phyloP scores from a whole-genome alignment of 2,113 vertebrate genomes.

The Serilophus lunatus region DNA sequence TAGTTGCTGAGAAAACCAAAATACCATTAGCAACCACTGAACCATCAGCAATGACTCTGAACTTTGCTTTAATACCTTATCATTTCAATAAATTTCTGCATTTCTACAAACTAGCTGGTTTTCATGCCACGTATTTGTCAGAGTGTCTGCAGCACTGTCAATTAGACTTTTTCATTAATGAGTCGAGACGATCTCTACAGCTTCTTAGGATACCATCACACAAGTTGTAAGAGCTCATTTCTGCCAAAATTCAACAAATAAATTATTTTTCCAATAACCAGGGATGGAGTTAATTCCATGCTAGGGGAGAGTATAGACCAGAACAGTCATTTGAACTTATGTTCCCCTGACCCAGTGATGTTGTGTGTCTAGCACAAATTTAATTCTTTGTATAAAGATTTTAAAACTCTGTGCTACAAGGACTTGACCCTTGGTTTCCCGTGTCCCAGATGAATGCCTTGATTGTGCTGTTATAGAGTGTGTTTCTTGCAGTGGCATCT shows the following conservation, averaged over 20 bases:
- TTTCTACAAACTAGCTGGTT: neutral
- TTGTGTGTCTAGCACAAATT: neutral
- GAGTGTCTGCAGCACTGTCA: neutral
- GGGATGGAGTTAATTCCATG: neutral
- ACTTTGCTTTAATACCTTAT: neutral
- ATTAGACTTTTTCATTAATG: neutral
- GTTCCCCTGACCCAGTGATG: neutral
- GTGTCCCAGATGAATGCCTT: neutral
- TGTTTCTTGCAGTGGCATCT: conserved; percentile 9
- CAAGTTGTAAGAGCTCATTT: neutral
- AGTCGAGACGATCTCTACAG: neutral
- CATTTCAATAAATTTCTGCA: neutral
- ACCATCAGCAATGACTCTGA: neutral
- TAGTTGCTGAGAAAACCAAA: neutral
- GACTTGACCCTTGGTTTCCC: conserved; percentile 2
- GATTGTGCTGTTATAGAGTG: neutral
- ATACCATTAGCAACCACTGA: neutral
- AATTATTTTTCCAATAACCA: neutral
- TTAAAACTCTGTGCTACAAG: neutral
- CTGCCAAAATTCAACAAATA: neutral
- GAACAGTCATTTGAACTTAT: neutral
- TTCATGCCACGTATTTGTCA: neutral
- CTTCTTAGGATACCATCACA: neutral
- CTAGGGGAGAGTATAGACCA: neutral
- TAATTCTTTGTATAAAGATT: neutral